Percentiles rank a stretch among this genome's conserved stretches.
Evolutionary conservation across 2,888 invertebrate genomes (phyloP).

Genomic region (Caenorhabditis sp.): DNA sequence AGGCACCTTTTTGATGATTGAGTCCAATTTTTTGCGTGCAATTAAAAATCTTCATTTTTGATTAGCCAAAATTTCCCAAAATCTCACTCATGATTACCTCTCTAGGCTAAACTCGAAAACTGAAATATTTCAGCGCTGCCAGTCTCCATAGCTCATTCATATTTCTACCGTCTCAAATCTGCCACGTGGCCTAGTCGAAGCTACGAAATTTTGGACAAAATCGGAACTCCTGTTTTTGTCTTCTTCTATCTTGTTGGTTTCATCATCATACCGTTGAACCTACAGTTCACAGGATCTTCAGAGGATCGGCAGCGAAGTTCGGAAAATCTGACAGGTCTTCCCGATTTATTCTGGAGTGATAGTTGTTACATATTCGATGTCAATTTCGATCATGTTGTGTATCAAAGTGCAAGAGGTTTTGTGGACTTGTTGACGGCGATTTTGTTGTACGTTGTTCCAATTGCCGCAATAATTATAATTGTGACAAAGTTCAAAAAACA

Average conservation of each 20-base stretch:
- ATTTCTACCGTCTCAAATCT: slow-evolving; percentile 1
- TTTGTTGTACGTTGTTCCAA: not conserved
- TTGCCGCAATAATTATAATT: not conserved
- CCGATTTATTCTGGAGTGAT: not conserved
- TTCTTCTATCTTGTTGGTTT: not conserved
- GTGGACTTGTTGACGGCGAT: not conserved
- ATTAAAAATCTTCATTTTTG: too few species aligned
- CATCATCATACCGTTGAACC: not conserved
- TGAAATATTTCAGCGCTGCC: not conserved
- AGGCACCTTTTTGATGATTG: too few species aligned
- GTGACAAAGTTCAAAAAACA: not conserved
- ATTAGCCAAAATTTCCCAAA: too few species aligned
- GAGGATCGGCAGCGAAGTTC: not conserved
- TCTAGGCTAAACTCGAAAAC: too few species aligned
- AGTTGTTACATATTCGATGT: not conserved
- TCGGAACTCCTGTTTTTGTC: not conserved
- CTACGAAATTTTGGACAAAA: not conserved
- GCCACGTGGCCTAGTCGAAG: not conserved
- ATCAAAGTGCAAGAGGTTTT: not conserved
- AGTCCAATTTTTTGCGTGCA: too few species aligned
- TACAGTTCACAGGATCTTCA: not conserved
- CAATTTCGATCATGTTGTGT: too few species aligned
- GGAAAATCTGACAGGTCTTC: not conserved
- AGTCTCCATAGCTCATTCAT: not conserved
- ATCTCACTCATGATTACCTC: too few species aligned